phyloP scores from a whole-genome alignment of 2,797 vertebrate genomes.

The Chaunax sp. region DNA sequence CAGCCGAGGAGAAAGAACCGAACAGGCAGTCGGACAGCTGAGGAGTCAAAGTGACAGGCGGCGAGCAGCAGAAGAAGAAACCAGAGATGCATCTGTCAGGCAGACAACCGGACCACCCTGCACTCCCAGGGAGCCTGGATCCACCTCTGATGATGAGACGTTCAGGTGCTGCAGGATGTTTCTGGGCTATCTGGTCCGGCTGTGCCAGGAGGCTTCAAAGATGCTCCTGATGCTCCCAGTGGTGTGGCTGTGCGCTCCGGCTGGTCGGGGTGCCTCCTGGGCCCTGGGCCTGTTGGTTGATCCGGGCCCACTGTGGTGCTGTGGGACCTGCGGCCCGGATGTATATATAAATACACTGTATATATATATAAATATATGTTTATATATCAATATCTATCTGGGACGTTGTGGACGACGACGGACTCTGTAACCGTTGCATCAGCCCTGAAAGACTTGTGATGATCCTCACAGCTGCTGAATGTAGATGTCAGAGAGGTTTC shows the following conservation, averaged over 20 bases:
- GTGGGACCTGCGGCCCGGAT: too few relatives aligned
- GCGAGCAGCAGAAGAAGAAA: slow-evolving; percentile 4
- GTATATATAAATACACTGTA: too few relatives aligned
- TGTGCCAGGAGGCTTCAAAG: slow-evolving; percentile 64
- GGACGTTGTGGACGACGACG: too few relatives aligned
- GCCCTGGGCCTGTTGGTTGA: too few relatives aligned
- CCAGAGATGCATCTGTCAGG: slow-evolving; percentile 37
- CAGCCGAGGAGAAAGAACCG: slow-evolving; percentile 9
- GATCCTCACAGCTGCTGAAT: slow-evolving; percentile 43
- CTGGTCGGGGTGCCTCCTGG: too few relatives aligned
- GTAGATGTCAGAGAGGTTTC: slow-evolving; percentile 47
- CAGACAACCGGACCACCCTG: slow-evolving; percentile 8
- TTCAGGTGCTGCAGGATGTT: too few relatives aligned
- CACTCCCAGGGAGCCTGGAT: slow-evolving; percentile 19
- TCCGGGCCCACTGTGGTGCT: too few relatives aligned
- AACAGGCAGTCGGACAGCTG: slow-evolving; percentile 1
- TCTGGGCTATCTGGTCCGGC: slow-evolving; percentile 45
- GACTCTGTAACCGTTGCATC: slow-evolving; percentile 68
- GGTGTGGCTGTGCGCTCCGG: too few relatives aligned
- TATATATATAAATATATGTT: too few relatives aligned
- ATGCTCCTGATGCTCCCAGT: background rate
- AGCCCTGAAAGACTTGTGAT: slow-evolving; percentile 55
- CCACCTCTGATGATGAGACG: slow-evolving; percentile 61
- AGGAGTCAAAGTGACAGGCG: slow-evolving; percentile 39
- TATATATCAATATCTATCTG: too few relatives aligned